These are phyloP conservation scores for Charina bottae DNA, from an alignment of 2,113 vertebrate species.

Conservation along the genomic window DNA sequence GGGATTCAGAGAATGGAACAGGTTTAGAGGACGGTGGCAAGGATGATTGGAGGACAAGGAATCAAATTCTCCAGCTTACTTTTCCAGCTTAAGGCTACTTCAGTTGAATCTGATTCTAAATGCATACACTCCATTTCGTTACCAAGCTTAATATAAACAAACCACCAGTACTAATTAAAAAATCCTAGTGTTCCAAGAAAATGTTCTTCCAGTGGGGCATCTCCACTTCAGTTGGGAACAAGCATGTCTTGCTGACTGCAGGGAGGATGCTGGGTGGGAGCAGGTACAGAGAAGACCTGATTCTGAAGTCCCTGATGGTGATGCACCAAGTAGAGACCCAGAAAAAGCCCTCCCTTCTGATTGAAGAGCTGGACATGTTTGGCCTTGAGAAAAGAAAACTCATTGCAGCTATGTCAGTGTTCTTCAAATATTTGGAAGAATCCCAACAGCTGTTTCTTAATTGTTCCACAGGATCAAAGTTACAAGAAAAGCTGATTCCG, in stretches of 20 bases:
- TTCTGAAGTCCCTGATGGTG: neutral
- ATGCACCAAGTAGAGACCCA: neutral
- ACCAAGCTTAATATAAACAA: neutral
- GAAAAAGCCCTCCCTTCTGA: neutral
- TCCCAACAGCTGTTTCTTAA: no score
- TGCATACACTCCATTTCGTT: neutral
- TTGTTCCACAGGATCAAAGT: no score
- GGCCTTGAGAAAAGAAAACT: no score
- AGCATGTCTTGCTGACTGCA: neutral
- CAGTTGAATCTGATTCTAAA: neutral
- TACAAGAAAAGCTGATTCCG: no score
- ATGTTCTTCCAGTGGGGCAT: neutral
- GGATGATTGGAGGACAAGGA: neutral
- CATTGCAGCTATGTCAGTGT: no score
- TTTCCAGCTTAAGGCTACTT: neutral
- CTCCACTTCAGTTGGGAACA: neutral
- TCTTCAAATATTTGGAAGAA: no score
- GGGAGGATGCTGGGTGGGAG: neutral
- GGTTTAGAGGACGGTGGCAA: neutral
- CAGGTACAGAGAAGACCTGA: neutral
- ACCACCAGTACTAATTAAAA: neutral
- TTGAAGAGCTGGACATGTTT: neutral
- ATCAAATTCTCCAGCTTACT: neutral
- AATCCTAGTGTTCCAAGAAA: neutral
- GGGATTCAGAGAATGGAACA: neutral